These are phyloP conservation scores for Acleris sparsana DNA, from an alignment of 2,888 invertebrate species.

Conservation along the genomic window DNA sequence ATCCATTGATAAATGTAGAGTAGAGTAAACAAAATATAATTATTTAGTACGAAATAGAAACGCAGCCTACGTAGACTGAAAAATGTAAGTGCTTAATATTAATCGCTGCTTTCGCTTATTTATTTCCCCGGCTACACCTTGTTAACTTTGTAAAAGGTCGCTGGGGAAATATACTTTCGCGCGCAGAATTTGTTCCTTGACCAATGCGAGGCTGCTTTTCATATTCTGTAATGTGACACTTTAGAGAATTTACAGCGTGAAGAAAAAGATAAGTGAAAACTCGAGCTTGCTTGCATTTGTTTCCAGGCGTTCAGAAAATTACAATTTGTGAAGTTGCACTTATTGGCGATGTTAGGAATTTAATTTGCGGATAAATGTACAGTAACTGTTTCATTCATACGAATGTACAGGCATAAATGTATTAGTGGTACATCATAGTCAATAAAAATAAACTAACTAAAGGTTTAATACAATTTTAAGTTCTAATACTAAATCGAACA, in stretches of 20 bases:
- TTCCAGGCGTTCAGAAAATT: conserved; percentile 2
- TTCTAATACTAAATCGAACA: no score
- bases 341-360: no score
- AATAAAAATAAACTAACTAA: no score
- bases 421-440: no score
- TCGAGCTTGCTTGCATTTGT: conserved; percentile 19
- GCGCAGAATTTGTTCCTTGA: conserved; percentile 69
- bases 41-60: conserved; percentile 16
- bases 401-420: no score
- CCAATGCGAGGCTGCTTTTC: conserved; percentile 54
- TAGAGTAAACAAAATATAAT: conserved; percentile 13
- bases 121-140: conserved; percentile 79
- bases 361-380: no score
- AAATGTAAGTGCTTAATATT: conserved; percentile 66
- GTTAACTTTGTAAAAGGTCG: conserved; percentile 78
- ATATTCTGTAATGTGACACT: conserved; percentile 46
- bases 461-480: no score
- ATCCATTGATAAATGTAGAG: conserved; percentile 3
- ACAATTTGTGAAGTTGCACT: not conserved
- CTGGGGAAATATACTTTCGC: conserved; percentile 77
- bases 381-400: no score
- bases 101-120: conserved; percentile 70
- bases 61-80: conserved; percentile 41
- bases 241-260: conserved; percentile 33
- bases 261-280: conserved; percentile 29